Evolutionary conservation across 2,797 vertebrate genomes (phyloP), one percentile per base, ranked within the genome.

Genomic region (Otus scops): DNA sequence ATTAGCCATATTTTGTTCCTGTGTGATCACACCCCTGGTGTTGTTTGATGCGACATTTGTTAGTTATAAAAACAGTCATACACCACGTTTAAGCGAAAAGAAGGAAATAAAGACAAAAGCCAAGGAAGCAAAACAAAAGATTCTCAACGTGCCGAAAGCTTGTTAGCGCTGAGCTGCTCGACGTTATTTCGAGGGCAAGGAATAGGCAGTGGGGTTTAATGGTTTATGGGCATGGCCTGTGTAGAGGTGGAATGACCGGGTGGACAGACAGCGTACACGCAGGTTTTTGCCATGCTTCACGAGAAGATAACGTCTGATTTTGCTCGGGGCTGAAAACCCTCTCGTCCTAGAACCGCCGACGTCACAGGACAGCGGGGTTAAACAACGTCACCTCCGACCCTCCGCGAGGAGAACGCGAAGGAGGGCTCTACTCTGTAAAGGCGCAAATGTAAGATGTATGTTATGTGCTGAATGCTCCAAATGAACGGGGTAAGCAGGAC

Each of bases 161-260:
- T 36, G 88, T 94, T 83, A 96, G 95, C 28, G 13, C 71, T 6
- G 88, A 88, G 93, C 89, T 38, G 85, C 96, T 86, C 13, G 7
- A 11, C 14, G 3, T 88, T 89, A 93, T 10, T 34, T 6, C 0
- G 14, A 68, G 65, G 80, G 77, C 80, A 21, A 84, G 92, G 82
- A 67, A 20, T 17, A 90, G 88, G 93, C 91, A 77, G 95, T 48
- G 93, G 81, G 75, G 74, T 78, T 93, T 19, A 43, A 94, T 97
- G 96, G 86, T 47, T 88, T 20, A 96, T 95, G 93, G 93, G 90
- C 96, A 94, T 93, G 92, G 95, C 94, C 93, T 89, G 86, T 30
- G 88, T n/a, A 48, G 74, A 70, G 88, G 85, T 90, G 92, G 90
- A 54, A 94, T 96, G 96, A 73, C 51, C 8, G 41, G 77, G 75